Conservation (phyloP, 2,113 vertebrate species). For the Barbus barbus region DNA sequence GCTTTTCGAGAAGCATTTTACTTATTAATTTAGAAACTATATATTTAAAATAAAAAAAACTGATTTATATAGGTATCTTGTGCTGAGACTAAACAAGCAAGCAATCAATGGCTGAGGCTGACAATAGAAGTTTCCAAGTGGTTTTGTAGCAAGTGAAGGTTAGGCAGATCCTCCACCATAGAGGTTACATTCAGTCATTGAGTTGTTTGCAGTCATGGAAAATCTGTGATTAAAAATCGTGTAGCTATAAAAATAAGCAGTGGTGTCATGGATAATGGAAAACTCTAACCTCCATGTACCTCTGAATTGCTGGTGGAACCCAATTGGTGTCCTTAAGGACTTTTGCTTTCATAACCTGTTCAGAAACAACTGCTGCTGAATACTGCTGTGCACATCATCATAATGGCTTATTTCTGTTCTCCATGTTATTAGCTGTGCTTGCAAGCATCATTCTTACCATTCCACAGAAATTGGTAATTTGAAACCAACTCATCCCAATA, state of each 20-base stretch:
- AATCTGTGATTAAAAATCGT: slow-evolving; percentile 32
- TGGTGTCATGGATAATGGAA: slow-evolving; percentile 44
- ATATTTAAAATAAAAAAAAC: background rate
- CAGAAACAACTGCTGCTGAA: too few relatives aligned
- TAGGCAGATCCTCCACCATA: background rate
- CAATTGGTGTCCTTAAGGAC: background rate
- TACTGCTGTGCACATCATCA: too few relatives aligned
- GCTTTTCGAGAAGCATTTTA: background rate
- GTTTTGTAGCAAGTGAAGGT: background rate
- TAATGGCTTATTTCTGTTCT: background rate
- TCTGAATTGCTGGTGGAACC: background rate
- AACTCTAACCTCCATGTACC: slow-evolving; percentile 33
- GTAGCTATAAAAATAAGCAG: slow-evolving; percentile 45
- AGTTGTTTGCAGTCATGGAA: slow-evolving; percentile 36
- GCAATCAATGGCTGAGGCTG: background rate
- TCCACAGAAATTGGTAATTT: too few relatives aligned
- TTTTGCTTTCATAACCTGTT: too few relatives aligned
- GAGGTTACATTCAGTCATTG: slow-evolving; percentile 15
- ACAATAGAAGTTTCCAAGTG: background rate
- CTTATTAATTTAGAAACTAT: background rate
- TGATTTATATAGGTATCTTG: too few relatives aligned
- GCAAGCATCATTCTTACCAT: background rate
- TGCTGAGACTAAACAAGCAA: background rate
- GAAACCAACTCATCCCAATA: background rate
- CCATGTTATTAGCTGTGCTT: background rate